Evolutionary conservation across 2,888 invertebrate species (phyloP).

Genomic region (Leucophora obtusa): DNA sequence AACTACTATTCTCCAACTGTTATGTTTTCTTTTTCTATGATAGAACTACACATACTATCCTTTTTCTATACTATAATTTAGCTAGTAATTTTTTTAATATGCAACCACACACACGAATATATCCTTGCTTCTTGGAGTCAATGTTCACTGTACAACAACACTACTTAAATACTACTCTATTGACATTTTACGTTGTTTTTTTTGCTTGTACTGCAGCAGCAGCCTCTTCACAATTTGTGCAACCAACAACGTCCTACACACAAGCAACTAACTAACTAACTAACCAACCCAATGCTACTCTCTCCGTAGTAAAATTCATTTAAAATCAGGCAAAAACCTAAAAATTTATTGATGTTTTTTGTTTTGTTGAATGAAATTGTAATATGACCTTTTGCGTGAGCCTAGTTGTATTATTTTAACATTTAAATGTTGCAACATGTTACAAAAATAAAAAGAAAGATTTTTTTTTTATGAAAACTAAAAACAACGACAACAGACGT

Average conservation of each 20-base stretch:
- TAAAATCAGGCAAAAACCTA: slow-evolving; percentile 41
- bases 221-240: slow-evolving; percentile 5
- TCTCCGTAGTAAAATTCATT: slow-evolving; percentile 40
- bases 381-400: slow-evolving; percentile 72
- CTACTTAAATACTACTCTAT: slow-evolving; percentile 30
- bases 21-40: no score
- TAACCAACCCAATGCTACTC: background rate
- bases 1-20: slow-evolving; percentile 9
- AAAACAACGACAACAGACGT: slow-evolving; percentile 14
- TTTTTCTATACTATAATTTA: slow-evolving; percentile 4
- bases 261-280: background rate
- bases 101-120: background rate
- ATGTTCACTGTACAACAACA: background rate
- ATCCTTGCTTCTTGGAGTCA: background rate
- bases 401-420: slow-evolving; percentile 31
- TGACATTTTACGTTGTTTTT: slow-evolving; percentile 35
- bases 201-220: background rate
- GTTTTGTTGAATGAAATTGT: slow-evolving; percentile 74
- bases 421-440: slow-evolving; percentile 54
- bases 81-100: background rate
- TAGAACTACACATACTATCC: background rate
- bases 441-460: slow-evolving; percentile 23
- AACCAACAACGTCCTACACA: slow-evolving; percentile 29
- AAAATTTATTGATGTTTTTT: slow-evolving; percentile 58
- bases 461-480: slow-evolving; percentile 22